phyloP scores from a whole-genome alignment of 2,113 vertebrate species.

The Uria lomvia region DNA sequence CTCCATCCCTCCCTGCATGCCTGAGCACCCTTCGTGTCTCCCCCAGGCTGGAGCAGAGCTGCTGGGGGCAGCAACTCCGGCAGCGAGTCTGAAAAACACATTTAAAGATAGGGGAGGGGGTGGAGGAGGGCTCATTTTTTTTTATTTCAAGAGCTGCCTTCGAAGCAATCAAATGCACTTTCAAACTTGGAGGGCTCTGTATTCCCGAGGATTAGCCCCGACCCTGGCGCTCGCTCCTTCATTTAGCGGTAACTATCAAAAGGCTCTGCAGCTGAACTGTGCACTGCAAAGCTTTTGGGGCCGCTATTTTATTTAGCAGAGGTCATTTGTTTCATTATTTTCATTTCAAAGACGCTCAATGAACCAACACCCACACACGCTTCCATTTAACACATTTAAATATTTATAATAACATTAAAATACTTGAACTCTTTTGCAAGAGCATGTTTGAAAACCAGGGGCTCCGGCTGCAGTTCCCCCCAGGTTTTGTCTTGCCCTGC shows the following conservation, averaged over 20 bases:
- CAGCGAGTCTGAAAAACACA: accelerated
- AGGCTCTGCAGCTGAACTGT: background rate
- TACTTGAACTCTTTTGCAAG: background rate
- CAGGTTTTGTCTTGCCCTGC: accelerated
- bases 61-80: background rate
- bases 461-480: background rate
- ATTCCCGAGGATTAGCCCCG: background rate
- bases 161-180: background rate
- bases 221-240: accelerated
- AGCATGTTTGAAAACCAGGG: background rate
- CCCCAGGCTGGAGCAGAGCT: background rate
- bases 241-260: accelerated
- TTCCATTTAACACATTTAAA: background rate
- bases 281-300: background rate
- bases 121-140: background rate
- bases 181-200: background rate
- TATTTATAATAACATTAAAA: background rate
- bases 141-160: background rate
- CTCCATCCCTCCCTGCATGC: background rate
- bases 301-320: background rate
- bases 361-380: accelerated
- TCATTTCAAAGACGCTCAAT: background rate
- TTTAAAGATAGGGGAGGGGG: background rate
- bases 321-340: background rate
- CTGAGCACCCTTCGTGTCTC: accelerated